These are phyloP conservation scores for Podargus strigoides DNA, from an alignment of 2,797 vertebrate genomes.

Conservation along the genomic window DNA sequence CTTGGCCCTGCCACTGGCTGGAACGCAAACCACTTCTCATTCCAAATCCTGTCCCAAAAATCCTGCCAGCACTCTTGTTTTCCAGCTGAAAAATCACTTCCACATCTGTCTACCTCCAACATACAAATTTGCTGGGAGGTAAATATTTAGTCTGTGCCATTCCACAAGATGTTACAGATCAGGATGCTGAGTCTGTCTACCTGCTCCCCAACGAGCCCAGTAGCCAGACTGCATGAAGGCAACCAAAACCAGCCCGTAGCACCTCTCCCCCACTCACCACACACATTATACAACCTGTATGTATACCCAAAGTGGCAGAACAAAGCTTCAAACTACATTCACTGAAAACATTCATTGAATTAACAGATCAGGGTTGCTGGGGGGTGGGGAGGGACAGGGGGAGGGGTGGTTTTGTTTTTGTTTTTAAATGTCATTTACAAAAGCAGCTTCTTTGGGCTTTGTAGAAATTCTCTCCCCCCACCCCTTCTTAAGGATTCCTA, in stretches of 20 bases:
- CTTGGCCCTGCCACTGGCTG: constrained; percentile 8
- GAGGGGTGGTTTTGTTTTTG: neutral
- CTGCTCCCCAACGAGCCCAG: neutral
- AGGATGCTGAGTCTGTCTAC: neutral
- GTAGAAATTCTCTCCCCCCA: neutral
- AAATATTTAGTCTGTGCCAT: neutral
- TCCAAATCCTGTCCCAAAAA: constrained; percentile 6
- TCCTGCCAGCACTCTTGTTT: neutral
- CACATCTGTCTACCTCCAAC: neutral
- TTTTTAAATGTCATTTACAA: neutral
- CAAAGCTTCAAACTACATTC: neutral
- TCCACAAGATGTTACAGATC: neutral
- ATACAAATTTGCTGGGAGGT: neutral
- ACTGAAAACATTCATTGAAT: neutral
- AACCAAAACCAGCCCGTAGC: neutral
- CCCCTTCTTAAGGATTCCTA: neutral
- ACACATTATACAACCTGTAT: neutral
- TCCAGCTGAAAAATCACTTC: neutral
- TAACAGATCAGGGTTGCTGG: neutral
- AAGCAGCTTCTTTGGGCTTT: neutral
- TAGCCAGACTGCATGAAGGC: neutral
- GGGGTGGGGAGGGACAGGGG: no score
- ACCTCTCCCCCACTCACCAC: neutral
- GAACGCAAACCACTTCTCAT: neutral
- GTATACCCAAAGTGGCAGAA: neutral